Percentiles rank a stretch among this genome's conserved stretches.
These are phyloP conservation scores for Muntiacus muntjak DNA, from an alignment of 2,113 vertebrate species.

Conservation along the genomic window DNA sequence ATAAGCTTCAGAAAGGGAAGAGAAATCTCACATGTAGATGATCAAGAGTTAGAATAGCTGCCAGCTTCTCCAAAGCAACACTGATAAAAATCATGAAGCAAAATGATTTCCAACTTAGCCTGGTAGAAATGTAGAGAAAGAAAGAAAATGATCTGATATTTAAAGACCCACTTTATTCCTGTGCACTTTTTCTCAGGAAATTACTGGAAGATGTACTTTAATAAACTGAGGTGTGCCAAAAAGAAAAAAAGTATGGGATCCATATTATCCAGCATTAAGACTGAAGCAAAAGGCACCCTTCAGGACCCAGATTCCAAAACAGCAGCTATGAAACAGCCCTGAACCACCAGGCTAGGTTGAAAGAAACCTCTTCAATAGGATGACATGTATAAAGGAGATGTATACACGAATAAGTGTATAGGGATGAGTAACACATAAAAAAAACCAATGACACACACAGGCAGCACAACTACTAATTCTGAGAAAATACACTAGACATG, in stretches of 20 bases:
- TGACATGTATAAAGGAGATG: not conserved
- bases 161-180: not conserved
- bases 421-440: not conserved
- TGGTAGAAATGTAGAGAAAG: not conserved
- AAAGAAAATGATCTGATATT: not conserved
- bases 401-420: not conserved
- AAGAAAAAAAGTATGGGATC: not conserved
- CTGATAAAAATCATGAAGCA: not conserved
- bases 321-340: no score
- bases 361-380: not conserved
- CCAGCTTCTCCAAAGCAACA: not conserved
- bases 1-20: not conserved
- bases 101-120: not conserved
- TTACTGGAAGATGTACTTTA: not conserved
- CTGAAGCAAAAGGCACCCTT: not conserved
- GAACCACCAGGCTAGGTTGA: not conserved
- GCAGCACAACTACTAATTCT: not conserved
- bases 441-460: not conserved
- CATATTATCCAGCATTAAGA: not conserved
- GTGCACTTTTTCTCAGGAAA: not conserved
- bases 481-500: not conserved
- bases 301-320: not conserved
- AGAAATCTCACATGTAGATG: not conserved
- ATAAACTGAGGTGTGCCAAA: not conserved
- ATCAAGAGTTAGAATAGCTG: not conserved